Evolutionary conservation across 2,797 vertebrate genomes (phyloP).

Genomic region (Lepidocolaptes lacrymiger): DNA sequence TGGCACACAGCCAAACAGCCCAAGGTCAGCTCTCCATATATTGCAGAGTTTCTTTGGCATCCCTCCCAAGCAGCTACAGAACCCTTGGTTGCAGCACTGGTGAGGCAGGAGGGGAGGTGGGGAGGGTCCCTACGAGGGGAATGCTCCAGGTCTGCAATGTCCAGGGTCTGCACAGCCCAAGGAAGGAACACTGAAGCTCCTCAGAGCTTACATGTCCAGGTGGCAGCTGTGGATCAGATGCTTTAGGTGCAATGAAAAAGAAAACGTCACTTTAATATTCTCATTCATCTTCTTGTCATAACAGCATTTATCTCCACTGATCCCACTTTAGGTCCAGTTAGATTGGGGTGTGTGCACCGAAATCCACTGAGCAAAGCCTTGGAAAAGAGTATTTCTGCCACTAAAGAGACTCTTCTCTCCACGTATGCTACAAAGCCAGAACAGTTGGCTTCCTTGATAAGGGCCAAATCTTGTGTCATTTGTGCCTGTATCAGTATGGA

Average conservation of each 20-base stretch:
- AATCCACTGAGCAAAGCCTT: not conserved
- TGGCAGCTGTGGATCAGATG: not conserved
- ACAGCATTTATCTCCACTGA: not conserved
- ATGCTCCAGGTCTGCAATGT: not conserved
- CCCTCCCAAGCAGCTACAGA: not conserved
- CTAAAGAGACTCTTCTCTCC: not conserved
- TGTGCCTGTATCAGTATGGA: not conserved
- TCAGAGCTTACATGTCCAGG: not conserved
- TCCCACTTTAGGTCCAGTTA: not conserved
- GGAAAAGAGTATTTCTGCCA: not conserved
- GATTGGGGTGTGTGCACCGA: not conserved
- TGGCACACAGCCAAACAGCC: conserved; percentile 34
- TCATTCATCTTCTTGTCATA: not conserved
- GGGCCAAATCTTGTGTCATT: not conserved
- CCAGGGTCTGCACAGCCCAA: not conserved
- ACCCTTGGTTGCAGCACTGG: not conserved
- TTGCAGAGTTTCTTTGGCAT: not conserved
- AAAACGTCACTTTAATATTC: not conserved
- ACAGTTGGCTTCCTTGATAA: not conserved
- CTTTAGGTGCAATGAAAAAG: not conserved
- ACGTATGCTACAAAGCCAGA: not conserved
- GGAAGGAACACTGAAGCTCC: not conserved
- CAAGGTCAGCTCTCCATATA: conserved; percentile 22
- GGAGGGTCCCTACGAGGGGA: not conserved
- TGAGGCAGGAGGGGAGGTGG: not conserved